Evolutionary conservation across 1,140 invertebrate genomes (phyloP), one percentile per base, ranked within the genome.

Genomic region (Caenorhabditis tropicalis): DNA sequence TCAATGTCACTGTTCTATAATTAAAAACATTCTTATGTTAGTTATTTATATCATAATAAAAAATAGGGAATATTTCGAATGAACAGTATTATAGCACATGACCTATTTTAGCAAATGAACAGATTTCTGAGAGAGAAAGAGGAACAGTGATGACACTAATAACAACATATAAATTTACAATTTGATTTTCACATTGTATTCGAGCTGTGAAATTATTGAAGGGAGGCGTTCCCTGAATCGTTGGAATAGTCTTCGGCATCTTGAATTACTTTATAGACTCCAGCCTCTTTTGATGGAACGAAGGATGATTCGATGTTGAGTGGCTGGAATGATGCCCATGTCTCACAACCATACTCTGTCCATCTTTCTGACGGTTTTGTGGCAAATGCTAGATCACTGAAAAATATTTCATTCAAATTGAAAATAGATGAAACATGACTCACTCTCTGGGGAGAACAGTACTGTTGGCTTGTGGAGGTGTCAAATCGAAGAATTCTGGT

Each of bases 311-410:
- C 58, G 36, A 65, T 36, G 16, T 74, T 39, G n/a, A 74, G 29
- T 74, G 65, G 65, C 9, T 74, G 65, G 65, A 74, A 74, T 24
- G 65, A 74, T 46, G 65, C 33, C 65, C 65, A 74, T 43, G 33
- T 21, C 27, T 74, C 65, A 46, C 36, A 74, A 1, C 36, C 65
- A 24, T 74, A 74, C 43, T 74, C 65, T 43, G 65, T 74, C 65
- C 65, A 74, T 24, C 65, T 29, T 74, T 74, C 65, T 7, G 65
- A 74, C 43, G 65, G 24, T 74, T 74, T 74, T 24, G 65, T 43
- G 16, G 65, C 43, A 36, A 74, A 74, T 3, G n/a, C 33, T 24
- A 43, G 36, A 24, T 43, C 36, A 24, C 65, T 74, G n/a, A 46
- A 74, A 74, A 70, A 36, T 70, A 1, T n/a, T 51, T 21, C 19